Conservation (phyloP, 2,888 invertebrate species). For the Empis stercorea region DNA sequence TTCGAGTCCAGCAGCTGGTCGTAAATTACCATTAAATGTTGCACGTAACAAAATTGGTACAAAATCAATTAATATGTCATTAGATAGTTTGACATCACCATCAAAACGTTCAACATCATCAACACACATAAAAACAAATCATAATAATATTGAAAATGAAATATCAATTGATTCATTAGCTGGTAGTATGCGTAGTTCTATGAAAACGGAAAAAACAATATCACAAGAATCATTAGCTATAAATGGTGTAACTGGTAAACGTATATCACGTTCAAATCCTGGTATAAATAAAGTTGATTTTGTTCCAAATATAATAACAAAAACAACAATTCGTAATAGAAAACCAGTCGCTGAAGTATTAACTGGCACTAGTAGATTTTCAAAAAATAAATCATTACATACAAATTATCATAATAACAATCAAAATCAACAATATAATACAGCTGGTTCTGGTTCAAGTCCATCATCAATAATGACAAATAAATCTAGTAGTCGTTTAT, state of each 20-base stretch:
- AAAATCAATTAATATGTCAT: constrained; percentile 32
- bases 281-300: constrained; percentile 19
- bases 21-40: constrained; percentile 17
- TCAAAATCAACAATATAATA: constrained; percentile 19
- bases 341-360: neutral
- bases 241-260: constrained; percentile 12
- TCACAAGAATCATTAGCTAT: constrained; percentile 31
- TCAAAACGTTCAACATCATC: constrained; percentile 22
- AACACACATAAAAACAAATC: constrained; percentile 15
- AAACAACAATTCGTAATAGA: neutral
- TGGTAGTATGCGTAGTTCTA: constrained; percentile 35
- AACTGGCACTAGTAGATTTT: neutral
- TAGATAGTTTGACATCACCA: constrained; percentile 31
- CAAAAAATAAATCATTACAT: neutral
- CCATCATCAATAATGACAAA: constrained; percentile 35
- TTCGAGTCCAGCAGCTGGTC: constrained; percentile 28
- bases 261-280: constrained; percentile 27
- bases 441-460: constrained; percentile 32
- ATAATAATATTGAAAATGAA: constrained; percentile 22
- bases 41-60: constrained; percentile 21
- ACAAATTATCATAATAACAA: neutral
- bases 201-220: constrained; percentile 33
- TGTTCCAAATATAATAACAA: neutral
- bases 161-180: constrained; percentile 31
- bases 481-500: constrained; percentile 30